Conservation (phyloP, 1,140 invertebrate species). For the Tribolium madens region DNA sequence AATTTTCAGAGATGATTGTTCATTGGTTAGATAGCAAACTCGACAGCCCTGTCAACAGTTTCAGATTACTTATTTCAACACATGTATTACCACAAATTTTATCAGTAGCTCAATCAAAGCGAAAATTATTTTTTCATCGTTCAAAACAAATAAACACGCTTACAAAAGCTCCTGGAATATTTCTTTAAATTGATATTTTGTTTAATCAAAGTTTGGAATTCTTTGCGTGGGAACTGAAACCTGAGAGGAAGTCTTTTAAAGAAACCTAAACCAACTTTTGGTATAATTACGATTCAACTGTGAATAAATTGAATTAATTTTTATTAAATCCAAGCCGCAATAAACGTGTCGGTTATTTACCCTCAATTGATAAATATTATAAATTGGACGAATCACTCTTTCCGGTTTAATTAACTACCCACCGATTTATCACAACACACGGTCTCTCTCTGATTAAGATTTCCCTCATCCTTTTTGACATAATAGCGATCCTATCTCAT, state of each 20-base stretch:
- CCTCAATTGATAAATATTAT: neutral
- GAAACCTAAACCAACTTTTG: neutral
- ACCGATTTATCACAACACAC: neutral
- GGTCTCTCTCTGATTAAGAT: constrained; percentile 12
- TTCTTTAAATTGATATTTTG: neutral
- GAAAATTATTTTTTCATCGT: too few relatives aligned
- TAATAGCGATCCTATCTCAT: constrained; percentile 11
- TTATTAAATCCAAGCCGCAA: neutral
- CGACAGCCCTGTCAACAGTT: neutral
- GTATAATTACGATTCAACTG: too few relatives aligned
- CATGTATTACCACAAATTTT: too few relatives aligned
- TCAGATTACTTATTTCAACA: constrained; percentile 1
- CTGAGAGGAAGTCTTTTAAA: neutral
- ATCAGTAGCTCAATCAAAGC: too few relatives aligned
- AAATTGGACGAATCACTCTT: neutral
- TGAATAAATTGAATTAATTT: neutral
- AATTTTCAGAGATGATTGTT: constrained; percentile 20
- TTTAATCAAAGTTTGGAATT: neutral
- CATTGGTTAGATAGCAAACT: neutral
- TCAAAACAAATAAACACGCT: constrained; percentile 7
- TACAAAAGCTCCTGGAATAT: neutral
- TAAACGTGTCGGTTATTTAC: neutral
- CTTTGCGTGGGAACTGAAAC: neutral
- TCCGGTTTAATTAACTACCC: constrained; percentile 11
- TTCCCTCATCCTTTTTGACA: constrained; percentile 9